Conservation (phyloP, 1,140 invertebrate species). For the Portunus trituberculatus region DNA sequence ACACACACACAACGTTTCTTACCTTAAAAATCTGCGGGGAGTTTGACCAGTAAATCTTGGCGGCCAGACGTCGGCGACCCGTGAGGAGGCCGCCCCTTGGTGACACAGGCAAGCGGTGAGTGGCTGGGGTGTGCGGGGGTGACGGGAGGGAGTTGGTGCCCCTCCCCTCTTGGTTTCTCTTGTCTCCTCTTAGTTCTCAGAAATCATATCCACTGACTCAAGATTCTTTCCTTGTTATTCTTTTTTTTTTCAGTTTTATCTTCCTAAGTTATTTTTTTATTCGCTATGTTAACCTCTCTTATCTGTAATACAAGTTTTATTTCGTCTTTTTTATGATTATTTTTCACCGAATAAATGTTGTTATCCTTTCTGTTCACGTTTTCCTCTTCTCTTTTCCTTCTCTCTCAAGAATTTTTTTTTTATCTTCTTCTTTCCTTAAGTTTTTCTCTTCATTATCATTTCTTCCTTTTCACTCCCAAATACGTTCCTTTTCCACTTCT, state of each 20-base stretch:
- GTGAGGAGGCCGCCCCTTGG: neutral
- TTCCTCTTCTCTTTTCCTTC: neutral
- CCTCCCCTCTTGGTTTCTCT: neutral
- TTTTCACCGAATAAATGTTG: neutral
- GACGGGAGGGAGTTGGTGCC: neutral
- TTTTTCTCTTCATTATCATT: neutral
- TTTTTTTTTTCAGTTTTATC: neutral
- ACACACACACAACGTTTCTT: neutral
- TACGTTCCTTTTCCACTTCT: neutral
- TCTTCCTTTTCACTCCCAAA: neutral
- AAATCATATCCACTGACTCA: neutral
- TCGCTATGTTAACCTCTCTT: too few relatives aligned
- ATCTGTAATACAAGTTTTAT: neutral
- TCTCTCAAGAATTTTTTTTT: too few relatives aligned
- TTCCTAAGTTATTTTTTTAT: neutral
- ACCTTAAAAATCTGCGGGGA: neutral
- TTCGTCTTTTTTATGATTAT: neutral
- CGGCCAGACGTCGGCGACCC: neutral
- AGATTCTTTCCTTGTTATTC: neutral
- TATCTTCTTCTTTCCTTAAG: too few relatives aligned
- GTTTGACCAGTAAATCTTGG: conserved; percentile 1
- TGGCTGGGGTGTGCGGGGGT: neutral
- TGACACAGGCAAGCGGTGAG: neutral
- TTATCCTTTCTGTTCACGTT: neutral
- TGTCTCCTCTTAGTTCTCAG: neutral